Evolutionary conservation across 35 echinoderm and acorn worm species (phyloP).

Genomic region (Antedon bifida): DNA sequence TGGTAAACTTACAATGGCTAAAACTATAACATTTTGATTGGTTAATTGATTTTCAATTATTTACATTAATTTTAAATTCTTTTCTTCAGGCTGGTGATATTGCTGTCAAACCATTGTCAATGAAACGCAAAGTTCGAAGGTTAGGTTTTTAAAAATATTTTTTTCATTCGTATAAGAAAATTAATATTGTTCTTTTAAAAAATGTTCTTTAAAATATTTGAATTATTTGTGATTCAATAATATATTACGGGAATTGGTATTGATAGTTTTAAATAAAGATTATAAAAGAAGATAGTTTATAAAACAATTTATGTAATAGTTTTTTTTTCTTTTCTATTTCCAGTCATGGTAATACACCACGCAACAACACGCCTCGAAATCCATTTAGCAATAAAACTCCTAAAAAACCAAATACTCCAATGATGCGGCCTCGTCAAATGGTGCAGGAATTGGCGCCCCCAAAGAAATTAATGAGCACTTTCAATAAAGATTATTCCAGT

Average conservation of each 20-base stretch:
- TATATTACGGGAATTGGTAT: no score
- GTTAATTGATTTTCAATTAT: no score
- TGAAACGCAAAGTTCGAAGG: conserved; percentile 55
- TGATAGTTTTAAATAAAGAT: no score
- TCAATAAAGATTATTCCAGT: background rate
- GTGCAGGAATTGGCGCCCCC: conserved; percentile 21
- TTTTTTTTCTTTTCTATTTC: background rate
- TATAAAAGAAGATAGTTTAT: no score
- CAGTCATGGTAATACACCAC: conserved; percentile 13
- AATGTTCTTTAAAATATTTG: no score
- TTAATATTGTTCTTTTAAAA: no score
- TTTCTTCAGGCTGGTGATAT: conserved; percentile 15
- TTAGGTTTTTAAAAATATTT: conserved; percentile 35
- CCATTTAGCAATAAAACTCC: conserved; percentile 45
- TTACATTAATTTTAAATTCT: no score
- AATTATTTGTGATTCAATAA: no score
- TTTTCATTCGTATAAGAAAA: no score
- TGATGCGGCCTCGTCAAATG: conserved; percentile 29
- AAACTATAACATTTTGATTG: no score
- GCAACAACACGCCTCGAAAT: conserved; percentile 29
- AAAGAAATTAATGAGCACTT: background rate
- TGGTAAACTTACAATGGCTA: no score
- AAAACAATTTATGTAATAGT: no score
- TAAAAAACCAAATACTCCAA: conserved; percentile 16
- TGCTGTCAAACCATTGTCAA: conserved; percentile 48